Evolutionary conservation across 1,140 invertebrate species (phyloP).

Genomic region (Drosophila athabasca): DNA sequence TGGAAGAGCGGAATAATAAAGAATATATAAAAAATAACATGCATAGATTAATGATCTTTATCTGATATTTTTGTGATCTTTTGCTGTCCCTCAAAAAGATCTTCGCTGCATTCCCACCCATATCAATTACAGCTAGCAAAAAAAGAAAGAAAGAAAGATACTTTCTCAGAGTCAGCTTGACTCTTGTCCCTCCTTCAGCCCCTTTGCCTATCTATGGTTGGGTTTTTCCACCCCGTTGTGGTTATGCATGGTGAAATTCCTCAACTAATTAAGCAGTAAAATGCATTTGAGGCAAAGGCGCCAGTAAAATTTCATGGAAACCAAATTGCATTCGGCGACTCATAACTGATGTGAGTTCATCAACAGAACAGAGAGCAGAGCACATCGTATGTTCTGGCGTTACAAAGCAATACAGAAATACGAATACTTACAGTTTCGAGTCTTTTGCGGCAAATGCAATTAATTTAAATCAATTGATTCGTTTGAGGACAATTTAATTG

Average conservation of each 20-base stretch:
- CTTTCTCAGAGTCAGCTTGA: slow-evolving; percentile 22
- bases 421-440: neutral
- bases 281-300: slow-evolving; percentile 50
- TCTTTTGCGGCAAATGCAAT: slow-evolving; percentile 82
- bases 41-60: too few species aligned
- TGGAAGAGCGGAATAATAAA: neutral
- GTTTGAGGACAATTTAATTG: slow-evolving; percentile 84
- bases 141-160: neutral
- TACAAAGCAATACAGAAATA: slow-evolving; percentile 38
- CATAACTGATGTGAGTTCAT: slow-evolving; percentile 47
- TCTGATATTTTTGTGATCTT: too few species aligned
- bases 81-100: too few species aligned
- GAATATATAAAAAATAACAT: too few species aligned
- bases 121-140: slow-evolving; percentile 29
- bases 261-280: slow-evolving; percentile 62
- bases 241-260: slow-evolving; percentile 46
- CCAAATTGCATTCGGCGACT: slow-evolving; percentile 20
- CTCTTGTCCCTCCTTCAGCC: neutral
- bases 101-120: slow-evolving; percentile 18
- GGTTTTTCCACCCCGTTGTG: slow-evolving; percentile 6
- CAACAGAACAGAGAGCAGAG: slow-evolving; percentile 12
- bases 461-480: slow-evolving; percentile 83
- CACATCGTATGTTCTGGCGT: slow-evolving; percentile 4
- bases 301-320: slow-evolving; percentile 29
- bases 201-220: neutral